Conservation (phyloP, 1,140 invertebrate genomes). For the Pseudomyrmex sp. region DNA sequence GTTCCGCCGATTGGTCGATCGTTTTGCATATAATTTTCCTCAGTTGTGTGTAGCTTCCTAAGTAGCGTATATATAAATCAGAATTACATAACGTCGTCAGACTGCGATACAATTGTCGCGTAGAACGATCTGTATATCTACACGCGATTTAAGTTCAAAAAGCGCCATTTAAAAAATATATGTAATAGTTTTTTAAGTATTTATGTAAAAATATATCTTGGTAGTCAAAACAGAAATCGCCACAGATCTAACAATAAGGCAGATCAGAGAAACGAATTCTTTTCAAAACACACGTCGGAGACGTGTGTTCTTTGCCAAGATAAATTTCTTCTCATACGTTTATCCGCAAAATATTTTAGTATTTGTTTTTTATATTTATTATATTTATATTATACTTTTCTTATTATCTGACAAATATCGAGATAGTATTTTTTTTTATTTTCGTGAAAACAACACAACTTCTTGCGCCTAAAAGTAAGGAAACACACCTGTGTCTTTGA, state of each 20-base stretch:
- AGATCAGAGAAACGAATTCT: no score
- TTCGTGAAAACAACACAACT: neutral
- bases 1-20: slow-evolving; percentile 56
- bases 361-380: no score
- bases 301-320: no score
- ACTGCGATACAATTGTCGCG: neutral
- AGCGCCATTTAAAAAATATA: neutral
- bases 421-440: neutral
- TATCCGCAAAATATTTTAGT: no score
- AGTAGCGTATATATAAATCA: slow-evolving; percentile 26
- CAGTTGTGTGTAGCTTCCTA: neutral
- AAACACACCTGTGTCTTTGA: neutral
- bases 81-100: slow-evolving; percentile 20
- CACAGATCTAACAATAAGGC: no score
- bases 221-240: no score
- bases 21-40: slow-evolving; percentile 38
- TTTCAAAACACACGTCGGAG: no score
- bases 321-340: no score
- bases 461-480: neutral
- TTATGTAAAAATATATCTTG: no score
- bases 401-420: neutral
- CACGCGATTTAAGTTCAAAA: slow-evolving; percentile 15
- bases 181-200: no score
- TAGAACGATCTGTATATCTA: slow-evolving; percentile 34
- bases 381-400: no score